Evolutionary conservation across 2,113 vertebrate genomes (phyloP).

Genomic region (Pithys albifrons): DNA sequence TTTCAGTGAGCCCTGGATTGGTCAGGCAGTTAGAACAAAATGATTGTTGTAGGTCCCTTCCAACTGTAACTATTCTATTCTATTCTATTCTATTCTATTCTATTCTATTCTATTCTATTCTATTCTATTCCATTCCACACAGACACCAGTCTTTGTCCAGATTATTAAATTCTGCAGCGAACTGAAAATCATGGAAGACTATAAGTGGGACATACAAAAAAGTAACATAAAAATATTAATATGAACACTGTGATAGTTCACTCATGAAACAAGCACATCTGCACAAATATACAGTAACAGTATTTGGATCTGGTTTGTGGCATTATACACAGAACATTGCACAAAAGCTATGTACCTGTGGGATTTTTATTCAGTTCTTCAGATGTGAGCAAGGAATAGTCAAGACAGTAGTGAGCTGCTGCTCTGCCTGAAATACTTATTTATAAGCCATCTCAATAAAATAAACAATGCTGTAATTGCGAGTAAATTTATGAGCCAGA

Average conservation of each 20-base stretch:
- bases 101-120: not conserved
- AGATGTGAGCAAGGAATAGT: not conserved
- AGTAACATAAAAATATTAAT: not conserved
- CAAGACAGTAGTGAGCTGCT: not conserved
- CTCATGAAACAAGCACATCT: not conserved
- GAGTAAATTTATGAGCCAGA: not conserved
- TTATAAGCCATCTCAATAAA: not conserved
- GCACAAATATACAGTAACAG: not conserved
- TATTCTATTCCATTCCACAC: not conserved
- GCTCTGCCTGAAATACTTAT: not conserved
- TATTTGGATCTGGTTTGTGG: not conserved
- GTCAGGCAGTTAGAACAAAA: not conserved
- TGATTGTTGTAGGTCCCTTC: not conserved
- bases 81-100: not conserved
- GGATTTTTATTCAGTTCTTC: not conserved
- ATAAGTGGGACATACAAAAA: not conserved
- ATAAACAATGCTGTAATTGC: not conserved
- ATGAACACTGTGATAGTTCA: not conserved
- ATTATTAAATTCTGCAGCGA: not conserved
- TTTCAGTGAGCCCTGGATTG: not conserved
- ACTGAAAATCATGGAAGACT: not conserved
- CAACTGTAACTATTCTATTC: not conserved
- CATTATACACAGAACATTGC: not conserved
- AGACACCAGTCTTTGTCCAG: not conserved
- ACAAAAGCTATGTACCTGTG: not conserved